Evolutionary conservation across 2,888 invertebrate species (phyloP).

Genomic region (Caenorhabditis sp.): DNA sequence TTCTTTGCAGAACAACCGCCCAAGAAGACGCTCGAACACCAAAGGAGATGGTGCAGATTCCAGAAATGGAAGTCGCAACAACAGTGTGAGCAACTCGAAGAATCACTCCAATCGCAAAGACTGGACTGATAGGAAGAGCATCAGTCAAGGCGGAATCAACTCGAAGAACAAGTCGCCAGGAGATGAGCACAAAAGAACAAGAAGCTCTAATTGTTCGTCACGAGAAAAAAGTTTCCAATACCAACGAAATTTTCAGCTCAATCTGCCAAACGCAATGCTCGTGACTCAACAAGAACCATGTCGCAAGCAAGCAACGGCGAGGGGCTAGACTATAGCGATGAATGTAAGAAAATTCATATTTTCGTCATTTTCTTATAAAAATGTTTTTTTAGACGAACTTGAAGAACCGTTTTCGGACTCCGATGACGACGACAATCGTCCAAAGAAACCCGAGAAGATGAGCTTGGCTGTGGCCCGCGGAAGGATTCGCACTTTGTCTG

Average conservation of each 20-base stretch:
- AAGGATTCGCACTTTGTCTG: constrained; percentile 82
- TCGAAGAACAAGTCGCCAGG: constrained; percentile 38
- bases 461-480: constrained; percentile 80
- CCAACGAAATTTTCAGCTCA: constrained; percentile 52
- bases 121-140: constrained; percentile 71
- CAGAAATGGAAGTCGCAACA: constrained; percentile 69
- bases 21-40: constrained; percentile 68
- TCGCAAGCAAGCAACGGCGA: constrained; percentile 80
- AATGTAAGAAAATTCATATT: constrained; percentile 67
- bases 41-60: constrained; percentile 67
- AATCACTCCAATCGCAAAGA: constrained; percentile 65
- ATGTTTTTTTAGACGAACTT: constrained; percentile 74
- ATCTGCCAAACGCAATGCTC: constrained; percentile 59
- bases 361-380: too few species aligned
- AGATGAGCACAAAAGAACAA: constrained; percentile 70
- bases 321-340: constrained; percentile 77
- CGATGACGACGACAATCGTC: constrained; percentile 79
- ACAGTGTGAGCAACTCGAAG: constrained; percentile 52
- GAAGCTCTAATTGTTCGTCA: constrained; percentile 74
- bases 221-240: not conserved
- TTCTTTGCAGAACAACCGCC: constrained; percentile 61
- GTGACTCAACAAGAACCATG: constrained; percentile 73
- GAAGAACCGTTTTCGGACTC: constrained; percentile 83
- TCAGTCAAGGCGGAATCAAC: constrained; percentile 68
- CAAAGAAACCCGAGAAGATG: constrained; percentile 77